Conservation (phyloP, 92 coral and sea anemone species). For the Palythoa caribaeorum region DNA sequence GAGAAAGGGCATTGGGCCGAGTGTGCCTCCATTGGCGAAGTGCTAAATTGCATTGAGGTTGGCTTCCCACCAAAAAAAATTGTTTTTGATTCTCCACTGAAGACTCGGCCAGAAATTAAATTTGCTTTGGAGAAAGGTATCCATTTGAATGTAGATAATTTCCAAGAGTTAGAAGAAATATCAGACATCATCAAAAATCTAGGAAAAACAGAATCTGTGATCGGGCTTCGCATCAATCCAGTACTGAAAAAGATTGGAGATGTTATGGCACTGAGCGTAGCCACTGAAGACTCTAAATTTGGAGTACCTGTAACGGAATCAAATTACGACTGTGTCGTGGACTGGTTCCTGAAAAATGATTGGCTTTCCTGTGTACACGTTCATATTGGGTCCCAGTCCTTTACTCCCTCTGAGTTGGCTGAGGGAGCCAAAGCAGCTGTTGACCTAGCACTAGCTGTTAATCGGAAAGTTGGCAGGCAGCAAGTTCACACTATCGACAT, state of each 20-base stretch:
- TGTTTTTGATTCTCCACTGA: slow-evolving; percentile 89
- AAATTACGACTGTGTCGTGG: slow-evolving; percentile 70
- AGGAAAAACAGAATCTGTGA: slow-evolving; percentile 64
- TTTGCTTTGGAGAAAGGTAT: slow-evolving; percentile 85
- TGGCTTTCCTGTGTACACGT: slow-evolving; percentile 91
- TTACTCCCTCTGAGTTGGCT: slow-evolving; percentile 70
- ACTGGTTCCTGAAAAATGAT: slow-evolving; percentile 73
- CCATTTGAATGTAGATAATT: slow-evolving; percentile 87
- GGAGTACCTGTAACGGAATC: slow-evolving; percentile 83
- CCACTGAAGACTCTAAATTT: slow-evolving; percentile 87
- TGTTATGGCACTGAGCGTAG: slow-evolving; percentile 77
- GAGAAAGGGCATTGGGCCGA: slow-evolving; percentile 87
- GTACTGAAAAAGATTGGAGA: slow-evolving; percentile 77
- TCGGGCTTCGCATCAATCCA: slow-evolving; percentile 91
- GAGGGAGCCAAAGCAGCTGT: slow-evolving; percentile 77
- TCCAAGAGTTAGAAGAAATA: slow-evolving; percentile 80
- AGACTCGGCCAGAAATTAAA: slow-evolving; percentile 84
- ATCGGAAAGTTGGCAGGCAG: slow-evolving; percentile 70
- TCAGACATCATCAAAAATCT: slow-evolving; percentile 68
- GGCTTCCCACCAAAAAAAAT: slow-evolving; percentile 88
- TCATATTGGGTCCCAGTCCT: slow-evolving; percentile 93
- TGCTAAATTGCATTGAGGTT: slow-evolving; percentile 76
- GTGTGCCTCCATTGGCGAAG: slow-evolving; percentile 96
- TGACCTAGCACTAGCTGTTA: slow-evolving; percentile 87
- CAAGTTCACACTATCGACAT: slow-evolving; percentile 88